Evolutionary conservation across 2,797 vertebrate species (phyloP).

Genomic region (Muraenolepis orangiensis): DNA sequence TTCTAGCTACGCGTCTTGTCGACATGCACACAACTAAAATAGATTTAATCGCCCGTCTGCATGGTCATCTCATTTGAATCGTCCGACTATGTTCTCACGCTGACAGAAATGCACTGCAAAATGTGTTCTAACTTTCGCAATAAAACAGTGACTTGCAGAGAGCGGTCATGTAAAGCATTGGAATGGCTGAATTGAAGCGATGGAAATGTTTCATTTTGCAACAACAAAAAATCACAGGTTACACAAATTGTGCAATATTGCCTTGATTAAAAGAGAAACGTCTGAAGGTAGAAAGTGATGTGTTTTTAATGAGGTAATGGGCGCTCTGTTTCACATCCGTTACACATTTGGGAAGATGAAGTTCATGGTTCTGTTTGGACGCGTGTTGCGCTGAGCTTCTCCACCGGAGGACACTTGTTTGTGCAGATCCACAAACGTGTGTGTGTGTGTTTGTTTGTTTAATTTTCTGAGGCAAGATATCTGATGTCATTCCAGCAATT

Average conservation of each 20-base stretch:
- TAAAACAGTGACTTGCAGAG: slow-evolving; percentile 16
- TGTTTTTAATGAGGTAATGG: slow-evolving; percentile 17
- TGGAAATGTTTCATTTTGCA: slow-evolving; percentile 30
- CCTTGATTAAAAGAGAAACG: slow-evolving; percentile 36
- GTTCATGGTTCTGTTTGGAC: neutral
- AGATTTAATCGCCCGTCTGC: neutral
- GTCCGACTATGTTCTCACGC: neutral
- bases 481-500: neutral
- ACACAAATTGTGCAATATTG: slow-evolving; percentile 60
- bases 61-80: neutral
- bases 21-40: neutral
- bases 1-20: neutral
- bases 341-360: slow-evolving; percentile 6
- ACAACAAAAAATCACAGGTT: slow-evolving; percentile 34
- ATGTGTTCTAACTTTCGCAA: slow-evolving; percentile 24
- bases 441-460: neutral
- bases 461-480: neutral
- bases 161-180: slow-evolving; percentile 9
- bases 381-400: neutral
- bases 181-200: slow-evolving; percentile 1
- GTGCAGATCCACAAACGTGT: neutral
- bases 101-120: slow-evolving; percentile 2
- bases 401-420: neutral
- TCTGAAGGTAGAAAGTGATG: slow-evolving; percentile 18
- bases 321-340: slow-evolving; percentile 26